Evolutionary conservation across 2,113 vertebrate genomes (phyloP).

Genomic region (Gobiocypris rarus): DNA sequence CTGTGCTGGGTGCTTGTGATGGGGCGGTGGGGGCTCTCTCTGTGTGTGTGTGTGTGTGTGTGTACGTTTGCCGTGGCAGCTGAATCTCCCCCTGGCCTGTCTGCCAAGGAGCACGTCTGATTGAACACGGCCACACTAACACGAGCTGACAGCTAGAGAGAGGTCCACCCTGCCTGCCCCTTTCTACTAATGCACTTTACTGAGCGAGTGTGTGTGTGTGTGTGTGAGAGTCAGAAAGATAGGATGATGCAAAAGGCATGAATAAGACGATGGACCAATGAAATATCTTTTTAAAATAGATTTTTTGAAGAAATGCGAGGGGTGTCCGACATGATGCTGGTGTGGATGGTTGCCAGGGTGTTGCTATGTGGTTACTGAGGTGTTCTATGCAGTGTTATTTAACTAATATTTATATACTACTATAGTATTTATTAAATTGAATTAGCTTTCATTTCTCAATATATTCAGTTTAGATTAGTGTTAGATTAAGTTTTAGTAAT

Average conservation of each 20-base stretch:
- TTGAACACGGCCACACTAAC: constrained; percentile 84
- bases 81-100: constrained; percentile 88
- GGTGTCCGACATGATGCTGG: not conserved
- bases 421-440: not conserved
- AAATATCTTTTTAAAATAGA: not conserved
- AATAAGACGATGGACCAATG: constrained; percentile 13
- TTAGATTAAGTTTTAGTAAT: not conserved
- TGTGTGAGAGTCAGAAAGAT: constrained; percentile 4
- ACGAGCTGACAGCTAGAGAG: constrained; percentile 84
- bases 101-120: constrained; percentile 87
- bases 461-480: not conserved
- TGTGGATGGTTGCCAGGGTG: not conserved
- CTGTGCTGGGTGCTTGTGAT: constrained; percentile 62
- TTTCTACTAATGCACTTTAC: constrained; percentile 82
- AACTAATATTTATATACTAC: not conserved
- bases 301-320: not conserved
- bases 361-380: not conserved
- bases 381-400: not conserved
- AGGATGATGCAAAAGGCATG: constrained; percentile 14
- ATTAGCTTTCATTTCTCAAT: not conserved
- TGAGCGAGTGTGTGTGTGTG: constrained; percentile 58
- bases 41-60: constrained; percentile 65
- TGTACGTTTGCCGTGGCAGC: constrained; percentile 77
- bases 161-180: constrained; percentile 84
- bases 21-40: constrained; percentile 58